Base-by-base conservation (phyloP, 2,888 invertebrate genomes). In the Endomychus coccineus region DNA sequence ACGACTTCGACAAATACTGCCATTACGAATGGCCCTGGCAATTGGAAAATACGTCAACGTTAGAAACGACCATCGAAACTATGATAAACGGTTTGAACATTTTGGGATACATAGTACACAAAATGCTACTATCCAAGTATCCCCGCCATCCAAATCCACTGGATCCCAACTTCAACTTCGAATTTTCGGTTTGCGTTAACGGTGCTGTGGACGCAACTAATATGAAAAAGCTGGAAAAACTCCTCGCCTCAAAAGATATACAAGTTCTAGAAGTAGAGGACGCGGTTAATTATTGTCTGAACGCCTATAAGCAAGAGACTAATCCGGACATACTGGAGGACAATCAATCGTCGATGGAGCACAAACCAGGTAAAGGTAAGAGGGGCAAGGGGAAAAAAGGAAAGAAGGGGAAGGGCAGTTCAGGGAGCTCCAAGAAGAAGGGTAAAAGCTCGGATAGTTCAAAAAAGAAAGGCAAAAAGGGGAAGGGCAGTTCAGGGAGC, bases 281-380 rank as follows among this genome's bases (percentile, higher is more conserved):
- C 16, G 74, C 72, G n/a, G 69, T 78, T 9, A 73, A 77, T 51
- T 71, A 67, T 57, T 77, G 77, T 49, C 52, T 80, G 4, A 61
- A 67, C 34, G 61, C 57, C 22, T 78, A 70, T 48, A 73, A 73
- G 55, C 45, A 49, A 5, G 78, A 78, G 62, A 67, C 71, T 64
- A 46, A 66, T 40, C 64, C 63, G 29, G 61, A 66, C 36, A 70
- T 71, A 45, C 66, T 73, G 38, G 73, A 74, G 27, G 50, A 50
- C 46, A 64, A 68, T 54, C 36, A 37, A 15, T 37, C 36, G 9
- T 29, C 28, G 11, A 4, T 11, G 29, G n/a, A n/a, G n/a, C n/a
- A n/a, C 5, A 31, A 12, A 31, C 16, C n/a, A 6, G 2, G 16
- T n/a, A n/a, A 1, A n/a, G 3, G n/a, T 31, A 25, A 24, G 16